phyloP scores from a whole-genome alignment of 1,140 invertebrate species.

The Zaprionus ghesquierei region DNA sequence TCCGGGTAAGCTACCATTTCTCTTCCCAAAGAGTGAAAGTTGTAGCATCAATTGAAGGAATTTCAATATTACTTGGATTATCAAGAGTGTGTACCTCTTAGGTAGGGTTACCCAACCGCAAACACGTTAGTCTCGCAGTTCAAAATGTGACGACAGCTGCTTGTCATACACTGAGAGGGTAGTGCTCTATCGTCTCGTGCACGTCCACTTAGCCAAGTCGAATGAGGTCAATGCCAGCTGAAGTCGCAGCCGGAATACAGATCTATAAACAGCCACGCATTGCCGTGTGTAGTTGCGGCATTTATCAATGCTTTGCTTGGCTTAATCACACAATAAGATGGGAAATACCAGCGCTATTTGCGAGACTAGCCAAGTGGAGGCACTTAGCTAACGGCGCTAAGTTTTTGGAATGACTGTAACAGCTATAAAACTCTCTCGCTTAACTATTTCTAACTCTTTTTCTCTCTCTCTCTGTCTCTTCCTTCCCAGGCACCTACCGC shows the following conservation, averaged over 20 bases:
- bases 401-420: too few relatives aligned
- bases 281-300: constrained; percentile 4
- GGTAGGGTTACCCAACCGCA: not conserved
- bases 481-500: constrained; percentile 86
- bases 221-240: constrained; percentile 65
- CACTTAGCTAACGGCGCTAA: not conserved
- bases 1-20: constrained; percentile 88
- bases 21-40: constrained; percentile 61
- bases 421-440: not conserved
- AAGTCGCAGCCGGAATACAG: constrained; percentile 4
- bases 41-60: too few relatives aligned
- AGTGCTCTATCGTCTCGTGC: constrained; percentile 38
- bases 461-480: not conserved
- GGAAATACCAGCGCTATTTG: constrained; percentile 12
- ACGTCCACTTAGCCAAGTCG: constrained; percentile 58
- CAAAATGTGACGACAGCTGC: constrained; percentile 20
- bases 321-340: constrained; percentile 16
- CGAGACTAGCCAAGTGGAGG: not conserved
- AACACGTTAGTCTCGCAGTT: not conserved
- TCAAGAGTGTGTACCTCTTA: too few relatives aligned
- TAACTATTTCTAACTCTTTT: not conserved
- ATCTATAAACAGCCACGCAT: constrained; percentile 9
- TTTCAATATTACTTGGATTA: too few relatives aligned
- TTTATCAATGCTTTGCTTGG: constrained; percentile 15
- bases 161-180: too few relatives aligned